Percentiles rank a stretch among this genome's conserved stretches.
Conservation (phyloP, 2,113 vertebrate genomes). For the Hyla sarda region DNA sequence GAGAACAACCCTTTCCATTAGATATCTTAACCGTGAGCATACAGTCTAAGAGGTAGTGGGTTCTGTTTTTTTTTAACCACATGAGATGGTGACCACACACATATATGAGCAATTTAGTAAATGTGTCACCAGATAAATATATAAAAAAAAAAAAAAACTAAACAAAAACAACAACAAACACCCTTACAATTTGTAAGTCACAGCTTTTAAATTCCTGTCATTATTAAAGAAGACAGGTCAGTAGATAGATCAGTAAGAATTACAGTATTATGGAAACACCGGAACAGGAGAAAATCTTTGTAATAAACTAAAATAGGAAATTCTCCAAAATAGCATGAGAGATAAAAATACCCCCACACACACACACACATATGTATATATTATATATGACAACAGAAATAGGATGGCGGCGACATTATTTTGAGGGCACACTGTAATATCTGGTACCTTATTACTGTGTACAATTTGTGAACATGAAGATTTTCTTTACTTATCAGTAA, state of each 20-base stretch:
- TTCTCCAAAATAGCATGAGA: background rate
- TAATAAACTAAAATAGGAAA: background rate
- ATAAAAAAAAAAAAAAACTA: background rate
- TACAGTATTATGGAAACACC: background rate
- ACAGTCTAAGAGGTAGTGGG: constrained; percentile 11
- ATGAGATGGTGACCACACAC: background rate
- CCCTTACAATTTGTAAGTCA: background rate
- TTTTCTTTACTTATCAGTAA: no score
- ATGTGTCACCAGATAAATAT: background rate
- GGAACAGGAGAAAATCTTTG: background rate
- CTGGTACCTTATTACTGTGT: background rate
- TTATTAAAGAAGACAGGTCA: background rate
- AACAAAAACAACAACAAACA: background rate
- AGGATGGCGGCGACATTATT: background rate
- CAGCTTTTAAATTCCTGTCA: constrained; percentile 15
- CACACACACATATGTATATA: no score
- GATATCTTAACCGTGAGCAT: background rate
- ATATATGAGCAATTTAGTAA: background rate
- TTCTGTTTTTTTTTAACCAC: background rate
- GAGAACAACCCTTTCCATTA: background rate
- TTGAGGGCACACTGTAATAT: background rate
- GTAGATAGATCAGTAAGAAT: background rate
- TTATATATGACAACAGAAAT: background rate
- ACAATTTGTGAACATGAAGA: no score
- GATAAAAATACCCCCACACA: no score